Evolutionary conservation across 2,797 vertebrate species (phyloP).

Genomic region (Protosalanx chinensis): DNA sequence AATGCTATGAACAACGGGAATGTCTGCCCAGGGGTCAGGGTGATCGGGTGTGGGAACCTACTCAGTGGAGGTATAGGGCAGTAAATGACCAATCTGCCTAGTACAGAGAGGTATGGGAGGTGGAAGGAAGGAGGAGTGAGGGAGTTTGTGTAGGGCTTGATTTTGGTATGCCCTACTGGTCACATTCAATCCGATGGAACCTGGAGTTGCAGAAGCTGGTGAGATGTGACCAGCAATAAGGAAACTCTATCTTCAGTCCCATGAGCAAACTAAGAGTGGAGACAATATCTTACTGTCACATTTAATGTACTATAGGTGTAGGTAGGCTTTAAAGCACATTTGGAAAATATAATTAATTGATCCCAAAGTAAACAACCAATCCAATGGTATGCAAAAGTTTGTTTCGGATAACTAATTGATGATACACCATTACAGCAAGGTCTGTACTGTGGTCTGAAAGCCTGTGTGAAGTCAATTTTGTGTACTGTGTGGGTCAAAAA

Average conservation of each 20-base stretch:
- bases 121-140: neutral
- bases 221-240: slow-evolving; percentile 26
- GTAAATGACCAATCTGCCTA: slow-evolving; percentile 21
- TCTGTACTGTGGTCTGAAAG: neutral
- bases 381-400: neutral
- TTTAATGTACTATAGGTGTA: no score
- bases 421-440: neutral
- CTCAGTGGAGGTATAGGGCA: neutral
- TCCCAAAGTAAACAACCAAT: neutral
- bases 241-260: slow-evolving; percentile 3
- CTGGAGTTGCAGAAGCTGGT: slow-evolving; percentile 21
- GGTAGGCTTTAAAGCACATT: no score
- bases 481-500: neutral
- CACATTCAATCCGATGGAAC: slow-evolving; percentile 24
- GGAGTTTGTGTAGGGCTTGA: slow-evolving; percentile 28
- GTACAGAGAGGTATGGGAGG: slow-evolving; percentile 26
- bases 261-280: neutral
- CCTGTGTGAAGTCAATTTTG: neutral
- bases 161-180: slow-evolving; percentile 24
- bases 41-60: neutral
- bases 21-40: slow-evolving; percentile 16
- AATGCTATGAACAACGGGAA: slow-evolving; percentile 26
- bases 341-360: no score
- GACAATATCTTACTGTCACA: neutral
- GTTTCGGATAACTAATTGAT: neutral